A percentile compares a stretch with the other conserved stretches of the same genome.
Evolutionary conservation across 2,113 vertebrate species (phyloP).

Genomic region (Labrus mixtus): DNA sequence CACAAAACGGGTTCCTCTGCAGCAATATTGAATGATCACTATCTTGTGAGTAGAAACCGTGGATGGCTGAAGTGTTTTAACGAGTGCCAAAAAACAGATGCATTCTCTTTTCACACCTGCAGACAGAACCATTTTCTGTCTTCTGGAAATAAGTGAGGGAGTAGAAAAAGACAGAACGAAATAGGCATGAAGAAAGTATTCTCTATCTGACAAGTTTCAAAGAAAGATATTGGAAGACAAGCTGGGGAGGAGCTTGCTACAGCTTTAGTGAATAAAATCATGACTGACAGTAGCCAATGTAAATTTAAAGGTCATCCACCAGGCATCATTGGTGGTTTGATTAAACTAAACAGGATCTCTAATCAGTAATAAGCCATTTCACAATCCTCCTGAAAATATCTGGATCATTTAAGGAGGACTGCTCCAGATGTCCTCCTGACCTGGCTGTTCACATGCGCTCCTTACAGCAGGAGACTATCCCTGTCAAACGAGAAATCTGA

Average conservation of each 20-base stretch:
- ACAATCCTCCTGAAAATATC: too few relatives aligned
- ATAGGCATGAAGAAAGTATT: neutral
- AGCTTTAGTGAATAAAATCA: too few relatives aligned
- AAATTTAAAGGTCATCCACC: too few relatives aligned
- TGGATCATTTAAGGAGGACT: too few relatives aligned
- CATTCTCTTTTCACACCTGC: conserved; percentile 19
- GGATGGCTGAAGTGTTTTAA: conserved; percentile 30
- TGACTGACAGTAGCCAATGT: too few relatives aligned
- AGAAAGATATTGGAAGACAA: neutral
- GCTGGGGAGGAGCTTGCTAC: neutral
- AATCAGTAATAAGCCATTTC: too few relatives aligned
- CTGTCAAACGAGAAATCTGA: too few relatives aligned
- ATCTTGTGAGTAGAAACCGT: conserved; percentile 48
- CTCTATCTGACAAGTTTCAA: neutral
- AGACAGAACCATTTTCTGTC: neutral
- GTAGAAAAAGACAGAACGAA: neutral
- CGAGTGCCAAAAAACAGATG: conserved; percentile 15
- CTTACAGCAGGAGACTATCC: too few relatives aligned
- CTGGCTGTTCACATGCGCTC: too few relatives aligned
- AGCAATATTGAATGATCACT: conserved; percentile 47
- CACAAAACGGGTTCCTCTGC: conserved; percentile 47
- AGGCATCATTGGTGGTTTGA: too few relatives aligned
- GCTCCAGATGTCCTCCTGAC: too few relatives aligned
- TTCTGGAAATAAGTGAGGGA: neutral
- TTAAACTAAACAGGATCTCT: too few relatives aligned